Evolutionary conservation across 2,797 vertebrate genomes (phyloP).

Genomic region (Sternarchorhynchus goeldii): DNA sequence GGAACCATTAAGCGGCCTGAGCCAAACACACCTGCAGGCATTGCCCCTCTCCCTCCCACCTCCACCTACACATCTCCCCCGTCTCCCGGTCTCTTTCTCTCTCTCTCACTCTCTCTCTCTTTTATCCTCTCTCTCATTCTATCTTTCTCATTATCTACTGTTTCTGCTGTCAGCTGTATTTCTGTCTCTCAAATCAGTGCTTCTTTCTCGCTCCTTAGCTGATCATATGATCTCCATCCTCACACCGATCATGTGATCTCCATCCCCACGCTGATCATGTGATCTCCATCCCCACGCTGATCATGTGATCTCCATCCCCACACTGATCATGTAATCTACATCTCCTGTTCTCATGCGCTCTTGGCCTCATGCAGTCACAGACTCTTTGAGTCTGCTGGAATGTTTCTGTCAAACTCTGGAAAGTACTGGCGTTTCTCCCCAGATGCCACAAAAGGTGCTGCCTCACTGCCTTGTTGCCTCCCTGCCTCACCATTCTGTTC

Average conservation of each 20-base stretch:
- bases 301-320: too few relatives aligned
- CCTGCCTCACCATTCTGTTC: conserved; percentile 20
- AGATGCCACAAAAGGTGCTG: background rate
- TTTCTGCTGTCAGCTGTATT: too few relatives aligned
- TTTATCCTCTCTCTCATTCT: background rate
- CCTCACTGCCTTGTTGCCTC: too few relatives aligned
- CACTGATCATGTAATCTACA: too few relatives aligned
- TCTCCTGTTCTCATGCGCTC: too few relatives aligned
- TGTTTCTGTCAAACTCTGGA: too few relatives aligned
- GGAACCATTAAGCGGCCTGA: conserved; percentile 32
- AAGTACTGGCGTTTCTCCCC: background rate
- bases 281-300: too few relatives aligned
- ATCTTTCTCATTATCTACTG: background rate
- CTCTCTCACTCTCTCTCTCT: background rate
- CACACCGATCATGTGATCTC: too few relatives aligned
- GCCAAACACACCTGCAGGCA: conserved; percentile 37
- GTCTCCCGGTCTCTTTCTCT: background rate
- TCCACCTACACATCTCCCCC: background rate
- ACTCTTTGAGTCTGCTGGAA: too few relatives aligned
- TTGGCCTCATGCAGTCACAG: too few relatives aligned
- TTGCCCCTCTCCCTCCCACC: background rate
- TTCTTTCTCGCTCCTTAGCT: background rate
- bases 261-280: too few relatives aligned
- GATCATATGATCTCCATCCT: too few relatives aligned
- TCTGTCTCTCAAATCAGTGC: background rate